Evolutionary conservation across 2,797 vertebrate genomes (phyloP), one percentile per base, ranked within the genome.

Genomic region (Pitangus sulphuratus): DNA sequence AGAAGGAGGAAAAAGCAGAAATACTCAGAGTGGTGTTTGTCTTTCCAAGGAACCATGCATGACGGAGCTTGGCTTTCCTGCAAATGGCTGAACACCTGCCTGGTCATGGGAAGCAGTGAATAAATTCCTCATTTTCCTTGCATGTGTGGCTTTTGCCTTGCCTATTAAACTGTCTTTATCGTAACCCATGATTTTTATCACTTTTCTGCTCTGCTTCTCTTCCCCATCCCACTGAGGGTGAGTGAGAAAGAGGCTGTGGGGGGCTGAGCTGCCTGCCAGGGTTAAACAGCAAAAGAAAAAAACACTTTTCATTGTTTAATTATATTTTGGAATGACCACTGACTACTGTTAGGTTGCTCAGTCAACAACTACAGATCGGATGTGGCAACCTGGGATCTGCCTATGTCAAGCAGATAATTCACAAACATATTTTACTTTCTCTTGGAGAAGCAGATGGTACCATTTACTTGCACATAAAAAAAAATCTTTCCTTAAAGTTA

Each of bases 41-140:
- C 10, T 47, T 64, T 16, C 13, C 57, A 65, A 42, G 11, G 11
- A 39, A 61, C 3, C 0, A 0, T 0, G 2, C 1, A 1, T 0
- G 3, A 47, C 5, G 9, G 5, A 87, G 30, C 28, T 11, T 0
- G 0, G 16, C 45, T 51, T 58, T 80, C 68, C 68, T 17, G 6
- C 45, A 45, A 45, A 24, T 30, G 13, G 28, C 39, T 51, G 68
- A 58, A 51, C 6, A 30, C 12, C n/a, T 72, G 37, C 37, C 39
- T 65, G 60, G 24, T 33, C 39, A 30, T 1, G 30, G 20, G 28
- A 58, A 66, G 53, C 24, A 51, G 16, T 6, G 11, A 17, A 65
- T 25, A 39, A 58, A 80, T 65, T 44, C 8, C 16, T 58, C 37
- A 65, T 15, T 74, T 65, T 51, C 12, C 18, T 77, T 56, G 26